Evolutionary conservation across 2,888 invertebrate species (phyloP).

Genomic region (Drosophila emarginata): DNA sequence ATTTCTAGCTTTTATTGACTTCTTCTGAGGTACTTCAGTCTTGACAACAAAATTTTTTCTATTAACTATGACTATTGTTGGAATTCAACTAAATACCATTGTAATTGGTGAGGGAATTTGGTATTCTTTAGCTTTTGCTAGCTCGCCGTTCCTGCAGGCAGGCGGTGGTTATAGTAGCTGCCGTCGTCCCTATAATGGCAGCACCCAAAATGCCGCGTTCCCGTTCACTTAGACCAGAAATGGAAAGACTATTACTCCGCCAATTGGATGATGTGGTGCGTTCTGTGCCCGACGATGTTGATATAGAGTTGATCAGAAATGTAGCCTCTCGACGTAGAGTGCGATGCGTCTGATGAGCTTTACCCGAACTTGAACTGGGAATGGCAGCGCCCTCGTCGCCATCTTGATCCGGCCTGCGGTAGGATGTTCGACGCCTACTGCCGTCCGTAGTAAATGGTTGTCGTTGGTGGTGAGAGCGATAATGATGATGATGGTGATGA

Average conservation of each 20-base stretch:
- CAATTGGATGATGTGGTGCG: constrained; percentile 69
- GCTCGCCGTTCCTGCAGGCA: constrained; percentile 57
- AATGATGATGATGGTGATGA: constrained; percentile 53
- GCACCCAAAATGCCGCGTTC: constrained; percentile 67
- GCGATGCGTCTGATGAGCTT: constrained; percentile 51
- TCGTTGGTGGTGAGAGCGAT: constrained; percentile 30
- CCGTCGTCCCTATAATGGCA: constrained; percentile 75
- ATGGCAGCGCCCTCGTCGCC: constrained; percentile 36
- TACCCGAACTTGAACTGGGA: constrained; percentile 5
- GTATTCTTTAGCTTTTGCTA: constrained; percentile 49
- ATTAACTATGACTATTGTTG: constrained; percentile 67
- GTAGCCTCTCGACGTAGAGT: constrained; percentile 72
- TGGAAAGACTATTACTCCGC: constrained; percentile 74
- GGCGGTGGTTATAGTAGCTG: constrained; percentile 71
- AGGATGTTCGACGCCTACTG: constrained; percentile 38
- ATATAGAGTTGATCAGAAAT: constrained; percentile 76
- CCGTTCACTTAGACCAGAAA: constrained; percentile 61
- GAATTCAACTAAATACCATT: constrained; percentile 60
- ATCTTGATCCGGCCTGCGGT: constrained; percentile 35
- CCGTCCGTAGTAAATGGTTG: constrained; percentile 39
- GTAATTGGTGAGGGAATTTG: constrained; percentile 15
- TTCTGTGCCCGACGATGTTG: constrained; percentile 78
- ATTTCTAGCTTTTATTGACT: constrained; percentile 73
- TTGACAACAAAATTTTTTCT: constrained; percentile 72
- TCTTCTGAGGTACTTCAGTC: constrained; percentile 79